Conservation (phyloP, 2,113 vertebrate species). For the Ibidorhyncha struthersii region DNA sequence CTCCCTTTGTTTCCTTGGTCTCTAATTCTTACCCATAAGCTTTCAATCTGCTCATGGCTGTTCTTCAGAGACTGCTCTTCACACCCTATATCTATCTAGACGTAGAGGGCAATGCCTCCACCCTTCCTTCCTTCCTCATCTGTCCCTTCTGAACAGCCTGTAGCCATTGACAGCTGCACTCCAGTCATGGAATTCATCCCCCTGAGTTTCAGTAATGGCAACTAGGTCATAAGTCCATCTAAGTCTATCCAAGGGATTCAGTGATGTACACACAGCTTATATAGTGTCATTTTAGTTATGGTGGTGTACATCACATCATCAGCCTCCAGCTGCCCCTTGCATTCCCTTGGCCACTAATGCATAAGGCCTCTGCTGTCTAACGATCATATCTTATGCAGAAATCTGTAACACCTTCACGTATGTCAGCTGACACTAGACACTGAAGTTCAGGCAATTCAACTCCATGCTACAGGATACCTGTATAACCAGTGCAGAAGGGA, state of each 20-base stretch:
- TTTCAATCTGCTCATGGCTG: neutral
- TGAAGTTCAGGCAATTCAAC: neutral
- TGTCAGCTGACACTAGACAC: neutral
- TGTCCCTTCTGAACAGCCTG: neutral
- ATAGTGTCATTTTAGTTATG: neutral
- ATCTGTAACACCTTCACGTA: neutral
- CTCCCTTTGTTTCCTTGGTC: neutral
- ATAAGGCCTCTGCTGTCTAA: neutral
- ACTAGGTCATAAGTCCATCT: neutral
- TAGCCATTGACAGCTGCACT: neutral
- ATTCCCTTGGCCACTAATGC: neutral
- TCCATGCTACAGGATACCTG: neutral
- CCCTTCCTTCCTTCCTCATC: neutral
- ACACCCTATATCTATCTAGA: neutral
- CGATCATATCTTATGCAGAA: neutral
- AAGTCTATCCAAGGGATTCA: neutral
- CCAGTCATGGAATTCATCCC: neutral
- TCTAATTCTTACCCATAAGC: neutral
- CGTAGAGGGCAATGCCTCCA: rapidly evolving
- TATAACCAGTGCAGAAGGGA: neutral
- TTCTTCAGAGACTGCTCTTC: neutral
- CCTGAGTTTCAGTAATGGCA: neutral
- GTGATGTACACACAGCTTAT: rapidly evolving
- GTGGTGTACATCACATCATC: too few species aligned
- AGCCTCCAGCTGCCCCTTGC: too few species aligned